Evolutionary conservation across 2,888 invertebrate genomes (phyloP).

Genomic region (Isoperla grammatica): DNA sequence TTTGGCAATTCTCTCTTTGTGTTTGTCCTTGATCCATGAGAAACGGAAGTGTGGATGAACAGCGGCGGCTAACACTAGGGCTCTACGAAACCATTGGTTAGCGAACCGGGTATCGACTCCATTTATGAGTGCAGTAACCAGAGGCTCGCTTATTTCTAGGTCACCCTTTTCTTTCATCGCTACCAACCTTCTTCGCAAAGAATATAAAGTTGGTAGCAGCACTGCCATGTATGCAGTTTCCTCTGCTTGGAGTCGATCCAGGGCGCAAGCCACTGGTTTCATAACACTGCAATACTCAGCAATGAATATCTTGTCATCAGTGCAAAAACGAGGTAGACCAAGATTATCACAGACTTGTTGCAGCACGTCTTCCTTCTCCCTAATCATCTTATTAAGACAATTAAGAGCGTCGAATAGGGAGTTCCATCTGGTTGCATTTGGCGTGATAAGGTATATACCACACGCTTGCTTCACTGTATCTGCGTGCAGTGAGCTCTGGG

Average conservation of each 20-base stretch:
- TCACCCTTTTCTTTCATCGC: background rate
- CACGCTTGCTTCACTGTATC: background rate
- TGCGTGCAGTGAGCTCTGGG: background rate
- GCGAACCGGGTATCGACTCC: background rate
- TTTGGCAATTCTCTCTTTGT: background rate
- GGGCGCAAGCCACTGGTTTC: background rate
- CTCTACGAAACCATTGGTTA: background rate
- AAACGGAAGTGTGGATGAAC: background rate
- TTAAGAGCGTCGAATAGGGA: background rate
- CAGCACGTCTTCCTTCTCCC: background rate
- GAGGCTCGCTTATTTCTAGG: background rate
- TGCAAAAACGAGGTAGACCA: background rate
- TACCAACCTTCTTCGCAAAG: background rate
- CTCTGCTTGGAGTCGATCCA: background rate
- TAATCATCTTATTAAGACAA: background rate
- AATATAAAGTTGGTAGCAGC: background rate
- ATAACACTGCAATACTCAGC: background rate
- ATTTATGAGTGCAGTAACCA: background rate
- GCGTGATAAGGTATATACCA: background rate
- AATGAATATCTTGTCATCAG: background rate
- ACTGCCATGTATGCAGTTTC: background rate
- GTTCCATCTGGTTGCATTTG: constrained; percentile 11
- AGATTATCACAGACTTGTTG: background rate
- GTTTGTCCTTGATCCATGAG: background rate
- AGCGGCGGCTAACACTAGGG: background rate